Percentiles rank a stretch among this genome's conserved stretches.
Evolutionary conservation across 2,113 vertebrate species (phyloP).

Genomic region (Sminthopsis crassicaudata): DNA sequence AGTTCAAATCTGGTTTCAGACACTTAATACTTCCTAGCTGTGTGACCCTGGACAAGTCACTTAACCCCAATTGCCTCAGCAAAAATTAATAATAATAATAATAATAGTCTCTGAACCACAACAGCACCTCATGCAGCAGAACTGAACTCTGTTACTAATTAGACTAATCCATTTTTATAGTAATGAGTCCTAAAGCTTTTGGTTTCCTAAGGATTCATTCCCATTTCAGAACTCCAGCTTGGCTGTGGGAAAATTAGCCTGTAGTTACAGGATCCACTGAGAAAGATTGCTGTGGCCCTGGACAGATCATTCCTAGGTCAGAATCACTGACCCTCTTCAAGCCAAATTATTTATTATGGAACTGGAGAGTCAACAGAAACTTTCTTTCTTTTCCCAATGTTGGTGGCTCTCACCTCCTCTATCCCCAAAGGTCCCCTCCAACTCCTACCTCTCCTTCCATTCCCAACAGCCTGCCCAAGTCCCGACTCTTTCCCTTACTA

Average conservation of each 20-base stretch:
- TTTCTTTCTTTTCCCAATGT: neutral
- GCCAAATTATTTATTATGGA: neutral
- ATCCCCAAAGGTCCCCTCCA: neutral
- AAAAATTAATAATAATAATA: neutral
- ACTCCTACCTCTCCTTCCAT: neutral
- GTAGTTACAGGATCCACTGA: neutral
- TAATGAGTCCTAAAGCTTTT: neutral
- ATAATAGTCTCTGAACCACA: neutral
- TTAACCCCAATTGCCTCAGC: no score
- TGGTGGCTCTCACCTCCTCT: neutral
- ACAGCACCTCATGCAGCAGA: neutral
- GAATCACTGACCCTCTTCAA: neutral
- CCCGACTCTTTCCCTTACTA: neutral
- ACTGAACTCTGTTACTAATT: neutral
- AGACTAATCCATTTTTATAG: neutral
- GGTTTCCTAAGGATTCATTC: neutral
- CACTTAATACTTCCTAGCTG: no score
- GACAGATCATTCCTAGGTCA: neutral
- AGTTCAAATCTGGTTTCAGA: no score
- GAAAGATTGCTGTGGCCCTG: neutral
- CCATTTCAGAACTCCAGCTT: constrained; percentile 10
- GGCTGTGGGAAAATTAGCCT: neutral
- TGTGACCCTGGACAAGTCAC: no score
- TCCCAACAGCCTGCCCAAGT: neutral
- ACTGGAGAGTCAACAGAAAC: constrained; percentile 24